Conservation (phyloP, 2,797 vertebrate species). For the Poeciliopsis gracilis region DNA sequence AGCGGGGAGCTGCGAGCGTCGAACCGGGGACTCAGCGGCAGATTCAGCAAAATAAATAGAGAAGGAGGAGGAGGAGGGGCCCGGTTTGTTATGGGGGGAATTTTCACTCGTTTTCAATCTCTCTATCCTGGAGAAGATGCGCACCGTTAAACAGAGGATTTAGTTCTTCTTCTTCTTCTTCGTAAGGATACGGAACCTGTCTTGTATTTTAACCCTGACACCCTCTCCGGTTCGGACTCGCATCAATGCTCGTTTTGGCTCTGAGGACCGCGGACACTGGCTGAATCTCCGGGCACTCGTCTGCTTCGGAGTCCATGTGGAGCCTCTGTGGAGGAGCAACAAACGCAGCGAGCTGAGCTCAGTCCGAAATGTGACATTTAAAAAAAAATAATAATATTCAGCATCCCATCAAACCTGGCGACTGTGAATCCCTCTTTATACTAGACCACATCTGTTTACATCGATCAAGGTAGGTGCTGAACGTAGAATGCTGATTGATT, state of each 20-base stretch:
- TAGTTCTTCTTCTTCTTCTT: neutral
- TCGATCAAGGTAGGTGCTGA: constrained; percentile 74
- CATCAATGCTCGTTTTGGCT: constrained; percentile 30
- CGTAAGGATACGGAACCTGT: constrained; percentile 23
- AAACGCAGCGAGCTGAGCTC: constrained; percentile 38
- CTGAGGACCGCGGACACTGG: constrained; percentile 46
- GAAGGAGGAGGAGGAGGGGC: constrained; percentile 1
- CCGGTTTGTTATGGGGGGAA: constrained; percentile 29
- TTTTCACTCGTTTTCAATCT: constrained; percentile 1
- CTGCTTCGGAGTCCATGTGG: constrained; percentile 53
- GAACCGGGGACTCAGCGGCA: constrained; percentile 31
- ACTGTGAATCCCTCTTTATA: constrained; percentile 46
- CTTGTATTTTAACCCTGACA: constrained; percentile 28
- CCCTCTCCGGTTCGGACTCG: constrained; percentile 11
- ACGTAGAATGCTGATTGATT: constrained; percentile 27
- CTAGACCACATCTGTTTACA: constrained; percentile 63
- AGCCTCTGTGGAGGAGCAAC: constrained; percentile 50
- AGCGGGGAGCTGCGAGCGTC: constrained; percentile 54
- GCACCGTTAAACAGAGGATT: constrained; percentile 70
- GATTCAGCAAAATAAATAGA: constrained; percentile 17
- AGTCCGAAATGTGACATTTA: constrained; percentile 80
- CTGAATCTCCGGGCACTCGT: constrained; percentile 38
- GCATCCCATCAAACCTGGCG: constrained; percentile 43
- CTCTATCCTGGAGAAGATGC: constrained; percentile 42
- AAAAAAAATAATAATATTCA: neutral